Evolutionary conservation across 2,888 invertebrate genomes (phyloP).

Genomic region (Argyresthia goedartella): DNA sequence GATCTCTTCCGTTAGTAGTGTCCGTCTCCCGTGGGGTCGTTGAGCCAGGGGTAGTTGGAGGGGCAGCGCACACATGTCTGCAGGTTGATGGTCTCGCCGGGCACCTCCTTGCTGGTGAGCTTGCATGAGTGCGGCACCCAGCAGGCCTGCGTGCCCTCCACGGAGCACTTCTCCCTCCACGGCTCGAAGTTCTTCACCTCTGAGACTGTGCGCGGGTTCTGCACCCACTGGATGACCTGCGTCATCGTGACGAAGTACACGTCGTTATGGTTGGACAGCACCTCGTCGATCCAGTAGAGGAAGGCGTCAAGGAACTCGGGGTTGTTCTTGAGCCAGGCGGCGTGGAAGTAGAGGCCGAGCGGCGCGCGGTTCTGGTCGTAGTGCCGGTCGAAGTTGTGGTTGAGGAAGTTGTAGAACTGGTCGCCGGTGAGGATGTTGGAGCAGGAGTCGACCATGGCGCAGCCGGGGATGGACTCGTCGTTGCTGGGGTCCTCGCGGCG

Average conservation of each 20-base stretch:
- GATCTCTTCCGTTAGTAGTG: slow-evolving; percentile 79
- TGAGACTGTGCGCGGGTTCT: slow-evolving; percentile 86
- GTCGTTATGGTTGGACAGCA: slow-evolving; percentile 86
- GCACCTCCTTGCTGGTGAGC: slow-evolving; percentile 91
- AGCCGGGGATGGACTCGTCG: slow-evolving; percentile 91
- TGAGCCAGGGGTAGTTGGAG: slow-evolving; percentile 95
- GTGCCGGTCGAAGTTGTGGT: slow-evolving; percentile 93
- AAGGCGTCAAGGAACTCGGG: slow-evolving; percentile 94
- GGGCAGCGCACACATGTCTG: slow-evolving; percentile 95
- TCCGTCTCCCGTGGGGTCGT: slow-evolving; percentile 90
- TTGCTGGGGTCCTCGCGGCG: slow-evolving; percentile 91
- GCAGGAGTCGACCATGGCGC: slow-evolving; percentile 96
- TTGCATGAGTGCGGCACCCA: slow-evolving; percentile 94
- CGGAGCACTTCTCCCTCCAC: slow-evolving; percentile 93
- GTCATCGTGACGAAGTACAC: slow-evolving; percentile 97
- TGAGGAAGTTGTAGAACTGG: slow-evolving; percentile 94
- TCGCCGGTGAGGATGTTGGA: slow-evolving; percentile 93
- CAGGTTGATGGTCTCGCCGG: slow-evolving; percentile 93
- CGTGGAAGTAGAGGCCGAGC: slow-evolving; percentile 92
- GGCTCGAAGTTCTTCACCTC: slow-evolving; percentile 94
- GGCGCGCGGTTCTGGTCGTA: slow-evolving; percentile 93
- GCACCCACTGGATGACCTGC: slow-evolving; percentile 97
- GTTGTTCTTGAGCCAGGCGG: slow-evolving; percentile 93
- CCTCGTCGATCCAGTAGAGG: slow-evolving; percentile 93
- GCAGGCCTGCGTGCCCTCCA: slow-evolving; percentile 86